Base-by-base conservation (phyloP, 1,140 invertebrate species). In the Drosophila arizonae region DNA sequence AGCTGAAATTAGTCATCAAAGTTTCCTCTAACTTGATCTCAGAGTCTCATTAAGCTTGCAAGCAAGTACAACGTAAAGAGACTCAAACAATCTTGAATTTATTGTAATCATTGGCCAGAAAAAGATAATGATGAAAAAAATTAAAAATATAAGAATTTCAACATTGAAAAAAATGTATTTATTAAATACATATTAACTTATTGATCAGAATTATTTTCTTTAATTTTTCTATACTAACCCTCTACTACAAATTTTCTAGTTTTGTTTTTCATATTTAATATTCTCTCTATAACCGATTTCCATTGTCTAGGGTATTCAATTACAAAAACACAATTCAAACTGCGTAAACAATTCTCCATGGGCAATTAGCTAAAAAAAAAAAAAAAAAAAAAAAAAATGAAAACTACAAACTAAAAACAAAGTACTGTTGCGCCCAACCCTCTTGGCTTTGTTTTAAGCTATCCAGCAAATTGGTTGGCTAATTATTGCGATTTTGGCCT, bases 401-500 rank as follows among this genome's bases (percentile, higher is more conserved):
- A 24, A 24, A 24, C 21, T 24, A 10, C 3, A 36, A 36, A 33
- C 6, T 33, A 8, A 9, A 36, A 10, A 36, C 1, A 10, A 33
- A 52, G 43, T 48, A n/a, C 17, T 21, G 46, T 1, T 17, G 26
- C 57, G 43, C 43, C 52, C 52, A 64, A 5, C 3, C 45, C 10
- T 24, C 15, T n/a, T 3, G 13, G 52, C 68, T 50, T 13, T 4
- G 26, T 52, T 65, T 65, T 39, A 11, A 33, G 43, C 28, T 17
- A 24, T 39, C 21, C 26, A 54, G 28, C 15, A 24, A 33, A 17
- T 57, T 57, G 15, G 55, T 10, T 17, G 15, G 70, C 43, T 87
- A 87, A 86, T 86, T 81, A 81, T 81, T 72, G 72, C 65, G 76
- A 87, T 79, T 66, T 76, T 64, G 65, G 55, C 65, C 39, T 54